Percentiles rank a stretch among this genome's conserved stretches.
Conservation (phyloP, 2,888 invertebrate species). For the Diachrysia chrysitis region DNA sequence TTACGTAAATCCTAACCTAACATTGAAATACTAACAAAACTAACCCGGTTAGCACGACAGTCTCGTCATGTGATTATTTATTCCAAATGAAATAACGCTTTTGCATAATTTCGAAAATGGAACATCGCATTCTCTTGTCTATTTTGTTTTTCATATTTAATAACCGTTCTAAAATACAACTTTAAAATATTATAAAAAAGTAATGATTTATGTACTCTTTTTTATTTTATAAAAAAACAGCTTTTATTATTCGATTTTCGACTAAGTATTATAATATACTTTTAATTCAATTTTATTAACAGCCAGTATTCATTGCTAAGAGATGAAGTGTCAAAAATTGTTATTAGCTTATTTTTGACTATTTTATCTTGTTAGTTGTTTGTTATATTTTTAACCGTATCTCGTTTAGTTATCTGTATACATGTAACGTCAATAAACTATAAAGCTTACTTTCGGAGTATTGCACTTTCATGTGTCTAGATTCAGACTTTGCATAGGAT, state of each 20-base stretch:
- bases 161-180: no score
- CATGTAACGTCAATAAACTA: constrained; percentile 3
- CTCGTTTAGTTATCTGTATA: background rate
- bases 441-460: background rate
- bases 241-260: no score
- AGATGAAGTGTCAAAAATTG: no score
- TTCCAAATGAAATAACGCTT: constrained; percentile 21
- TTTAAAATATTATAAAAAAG: no score
- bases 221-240: no score
- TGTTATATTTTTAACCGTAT: no score
- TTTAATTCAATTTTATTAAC: no score
- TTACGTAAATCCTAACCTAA: constrained; percentile 20
- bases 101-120: constrained; percentile 20
- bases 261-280: no score
- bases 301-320: no score
- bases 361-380: no score
- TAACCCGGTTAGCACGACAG: constrained; percentile 49
- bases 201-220: no score
- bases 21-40: constrained; percentile 40
- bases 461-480: constrained; percentile 7
- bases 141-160: background rate
- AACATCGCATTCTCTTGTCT: background rate
- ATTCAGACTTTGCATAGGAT: background rate
- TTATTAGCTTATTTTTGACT: no score
- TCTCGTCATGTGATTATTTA: constrained; percentile 40